These are phyloP conservation scores for Melanotaenia nigrans DNA, from an alignment of 2,797 vertebrate genomes.

Conservation along the genomic window DNA sequence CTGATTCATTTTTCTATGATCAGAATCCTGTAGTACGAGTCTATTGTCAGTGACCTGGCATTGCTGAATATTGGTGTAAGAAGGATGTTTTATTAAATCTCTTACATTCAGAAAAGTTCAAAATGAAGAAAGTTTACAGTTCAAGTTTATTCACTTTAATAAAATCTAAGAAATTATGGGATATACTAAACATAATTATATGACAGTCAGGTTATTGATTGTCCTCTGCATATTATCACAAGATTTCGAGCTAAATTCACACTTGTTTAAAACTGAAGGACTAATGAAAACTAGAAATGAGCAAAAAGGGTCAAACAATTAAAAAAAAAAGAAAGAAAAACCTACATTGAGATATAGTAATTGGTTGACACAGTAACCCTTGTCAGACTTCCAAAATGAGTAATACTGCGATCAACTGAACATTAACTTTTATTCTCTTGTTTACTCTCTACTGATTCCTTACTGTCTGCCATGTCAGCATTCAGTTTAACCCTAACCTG, in stretches of 20 bases:
- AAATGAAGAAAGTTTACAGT: background rate
- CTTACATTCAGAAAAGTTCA: background rate
- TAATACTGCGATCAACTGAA: background rate
- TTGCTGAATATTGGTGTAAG: background rate
- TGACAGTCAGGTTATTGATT: background rate
- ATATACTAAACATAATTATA: background rate
- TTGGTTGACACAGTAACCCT: background rate
- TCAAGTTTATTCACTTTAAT: background rate
- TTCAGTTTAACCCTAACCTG: background rate
- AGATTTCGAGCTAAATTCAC: background rate
- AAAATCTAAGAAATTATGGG: background rate
- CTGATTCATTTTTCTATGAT: background rate
- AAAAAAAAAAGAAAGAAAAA: background rate
- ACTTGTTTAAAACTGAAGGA: background rate
- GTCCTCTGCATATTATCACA: background rate
- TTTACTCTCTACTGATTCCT: constrained; percentile 17
- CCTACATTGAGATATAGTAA: background rate
- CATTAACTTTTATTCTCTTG: constrained; percentile 19
- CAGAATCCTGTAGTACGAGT: too few species aligned
- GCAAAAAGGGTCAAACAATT: background rate
- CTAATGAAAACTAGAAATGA: background rate
- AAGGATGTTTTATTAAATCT: background rate
- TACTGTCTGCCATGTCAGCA: constrained; percentile 24
- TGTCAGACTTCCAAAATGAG: background rate
- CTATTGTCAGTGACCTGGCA: background rate